Percentiles rank a stretch among this genome's conserved stretches.
Conservation (phyloP, 2,888 invertebrate genomes). For the Andrena bucephala region DNA sequence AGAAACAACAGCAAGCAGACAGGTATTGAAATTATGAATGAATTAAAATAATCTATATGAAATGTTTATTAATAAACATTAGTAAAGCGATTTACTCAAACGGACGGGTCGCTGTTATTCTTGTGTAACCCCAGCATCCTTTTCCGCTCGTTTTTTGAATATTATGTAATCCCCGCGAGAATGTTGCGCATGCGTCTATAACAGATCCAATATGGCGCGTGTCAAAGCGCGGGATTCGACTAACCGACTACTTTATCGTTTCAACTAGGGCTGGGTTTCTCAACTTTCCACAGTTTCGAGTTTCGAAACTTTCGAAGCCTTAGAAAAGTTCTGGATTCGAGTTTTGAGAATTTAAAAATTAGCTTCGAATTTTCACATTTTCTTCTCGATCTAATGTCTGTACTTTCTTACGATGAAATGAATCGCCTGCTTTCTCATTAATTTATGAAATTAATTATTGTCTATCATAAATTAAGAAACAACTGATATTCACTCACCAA, state of each 20-base stretch:
- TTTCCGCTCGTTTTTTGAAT: not conserved
- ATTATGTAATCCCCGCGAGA: not conserved
- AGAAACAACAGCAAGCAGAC: constrained; percentile 72
- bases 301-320: too few relatives aligned
- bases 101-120: constrained; percentile 42
- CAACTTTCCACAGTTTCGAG: too few relatives aligned
- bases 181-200: too few relatives aligned
- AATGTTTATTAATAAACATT: constrained; percentile 84
- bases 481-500: not conserved
- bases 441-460: not conserved
- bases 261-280: too few relatives aligned
- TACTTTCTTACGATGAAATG: not conserved
- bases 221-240: too few relatives aligned
- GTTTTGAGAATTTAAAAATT: too few relatives aligned
- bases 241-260: too few relatives aligned
- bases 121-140: not conserved
- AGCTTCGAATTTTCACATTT: not conserved
- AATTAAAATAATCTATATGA: constrained; percentile 83
- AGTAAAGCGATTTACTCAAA: constrained; percentile 81
- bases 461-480: not conserved
- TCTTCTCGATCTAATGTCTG: not conserved
- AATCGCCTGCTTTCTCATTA: not conserved
- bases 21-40: constrained; percentile 82
- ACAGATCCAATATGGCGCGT: too few relatives aligned
- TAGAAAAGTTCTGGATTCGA: too few relatives aligned